Percentiles rank a stretch among this genome's conserved stretches.
phyloP scores from a whole-genome alignment of 2,113 vertebrate species.

The Rhineura floridana region DNA sequence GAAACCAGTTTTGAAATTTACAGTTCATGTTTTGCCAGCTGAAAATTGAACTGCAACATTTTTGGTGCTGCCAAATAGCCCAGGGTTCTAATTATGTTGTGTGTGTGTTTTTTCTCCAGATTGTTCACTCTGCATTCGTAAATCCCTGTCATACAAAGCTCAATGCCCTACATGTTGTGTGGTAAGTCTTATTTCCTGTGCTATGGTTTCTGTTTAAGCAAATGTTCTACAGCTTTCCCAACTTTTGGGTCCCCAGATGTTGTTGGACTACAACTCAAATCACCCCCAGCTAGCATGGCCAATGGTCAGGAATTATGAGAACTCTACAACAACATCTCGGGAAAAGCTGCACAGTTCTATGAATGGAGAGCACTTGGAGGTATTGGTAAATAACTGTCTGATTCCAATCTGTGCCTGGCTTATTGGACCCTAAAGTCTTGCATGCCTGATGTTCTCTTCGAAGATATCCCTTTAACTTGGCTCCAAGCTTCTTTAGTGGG shows the following conservation, averaged over 20 bases:
- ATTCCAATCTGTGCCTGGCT: neutral
- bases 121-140: conserved; percentile 95
- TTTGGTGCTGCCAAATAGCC: neutral
- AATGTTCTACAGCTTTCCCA: neutral
- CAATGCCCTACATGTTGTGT: conserved; percentile 90
- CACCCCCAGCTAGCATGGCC: too few species aligned
- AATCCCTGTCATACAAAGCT: conserved; percentile 91
- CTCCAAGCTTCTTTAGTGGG: neutral
- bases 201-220: neutral
- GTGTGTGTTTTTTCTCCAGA: conserved; percentile 74
- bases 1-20: neutral
- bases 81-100: conserved; percentile 19
- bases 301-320: too few species aligned
- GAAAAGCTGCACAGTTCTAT: neutral
- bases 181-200: conserved; percentile 78
- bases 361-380: neutral
- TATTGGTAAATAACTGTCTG: neutral
- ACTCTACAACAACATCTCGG: too few species aligned
- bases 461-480: neutral
- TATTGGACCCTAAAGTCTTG: neutral
- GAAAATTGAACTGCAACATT: neutral
- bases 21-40: neutral
- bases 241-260: too few species aligned
- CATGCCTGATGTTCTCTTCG: neutral
- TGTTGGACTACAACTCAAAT: too few species aligned